Evolutionary conservation across 1,140 invertebrate genomes (phyloP).

Genomic region (Phthorimaea operculella): DNA sequence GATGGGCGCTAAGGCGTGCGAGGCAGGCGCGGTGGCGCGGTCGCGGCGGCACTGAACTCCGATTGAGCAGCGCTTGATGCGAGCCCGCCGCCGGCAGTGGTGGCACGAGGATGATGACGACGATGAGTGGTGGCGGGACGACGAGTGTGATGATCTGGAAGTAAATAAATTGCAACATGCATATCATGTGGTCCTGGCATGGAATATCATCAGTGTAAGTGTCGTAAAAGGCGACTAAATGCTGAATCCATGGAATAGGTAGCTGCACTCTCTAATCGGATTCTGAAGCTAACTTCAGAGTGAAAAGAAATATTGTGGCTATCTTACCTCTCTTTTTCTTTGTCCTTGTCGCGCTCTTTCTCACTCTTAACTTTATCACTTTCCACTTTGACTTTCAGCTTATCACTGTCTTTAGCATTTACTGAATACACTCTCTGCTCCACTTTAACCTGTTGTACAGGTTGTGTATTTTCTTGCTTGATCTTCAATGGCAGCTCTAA

Average conservation of each 20-base stretch:
- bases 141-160: slow-evolving; percentile 38
- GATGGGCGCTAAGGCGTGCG: slow-evolving; percentile 37
- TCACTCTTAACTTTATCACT: slow-evolving; percentile 42
- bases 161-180: background rate
- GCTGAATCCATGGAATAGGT: too few species aligned
- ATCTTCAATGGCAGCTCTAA: slow-evolving; percentile 58
- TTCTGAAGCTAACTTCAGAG: too few species aligned
- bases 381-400: slow-evolving; percentile 41
- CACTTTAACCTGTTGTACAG: background rate
- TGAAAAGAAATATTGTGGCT: too few species aligned
- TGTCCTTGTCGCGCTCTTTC: slow-evolving; percentile 39
- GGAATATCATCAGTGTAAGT: too few species aligned
- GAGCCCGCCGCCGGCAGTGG: slow-evolving; percentile 51
- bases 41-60: slow-evolving; percentile 63
- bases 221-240: too few species aligned
- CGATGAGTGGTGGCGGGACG: slow-evolving; percentile 35
- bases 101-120: slow-evolving; percentile 39
- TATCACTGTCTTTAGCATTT: slow-evolving; percentile 30
- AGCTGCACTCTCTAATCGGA: too few species aligned
- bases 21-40: slow-evolving; percentile 25
- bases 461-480: slow-evolving; percentile 42
- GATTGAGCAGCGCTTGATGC: slow-evolving; percentile 59
- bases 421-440: slow-evolving; percentile 33
- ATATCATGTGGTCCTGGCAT: too few species aligned
- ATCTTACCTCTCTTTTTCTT: slow-evolving; percentile 27